Evolutionary conservation across 1,140 invertebrate species (phyloP).

Genomic region (Nephila pilipes): DNA sequence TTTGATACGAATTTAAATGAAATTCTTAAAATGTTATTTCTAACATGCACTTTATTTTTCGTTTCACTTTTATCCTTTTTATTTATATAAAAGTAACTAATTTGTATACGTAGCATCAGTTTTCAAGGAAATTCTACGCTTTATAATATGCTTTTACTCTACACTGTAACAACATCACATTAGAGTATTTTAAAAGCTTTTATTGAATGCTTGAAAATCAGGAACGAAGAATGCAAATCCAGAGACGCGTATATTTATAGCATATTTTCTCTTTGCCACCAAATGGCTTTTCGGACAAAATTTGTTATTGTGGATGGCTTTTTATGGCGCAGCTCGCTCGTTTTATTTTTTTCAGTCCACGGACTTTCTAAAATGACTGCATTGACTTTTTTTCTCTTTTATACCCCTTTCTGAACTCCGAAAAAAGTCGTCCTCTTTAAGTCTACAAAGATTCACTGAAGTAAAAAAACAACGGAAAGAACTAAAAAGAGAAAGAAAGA

Average conservation of each 20-base stretch:
- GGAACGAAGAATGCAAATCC: slow-evolving; percentile 1
- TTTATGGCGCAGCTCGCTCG: slow-evolving; percentile 13
- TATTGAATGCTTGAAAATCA: neutral
- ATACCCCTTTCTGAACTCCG: slow-evolving; percentile 37
- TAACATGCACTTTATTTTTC: too few species aligned
- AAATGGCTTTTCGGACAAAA: slow-evolving; percentile 22
- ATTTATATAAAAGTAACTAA: too few species aligned
- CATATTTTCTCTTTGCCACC: neutral
- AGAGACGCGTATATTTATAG: neutral
- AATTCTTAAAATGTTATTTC: too few species aligned
- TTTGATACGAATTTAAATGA: too few species aligned
- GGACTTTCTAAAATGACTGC: slow-evolving; percentile 54
- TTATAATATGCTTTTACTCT: neutral
- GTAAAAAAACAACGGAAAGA: neutral
- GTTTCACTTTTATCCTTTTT: too few species aligned
- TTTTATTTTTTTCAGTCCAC: slow-evolving; percentile 47
- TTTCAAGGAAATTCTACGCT: too few species aligned
- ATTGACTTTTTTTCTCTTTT: slow-evolving; percentile 55
- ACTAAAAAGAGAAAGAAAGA: neutral
- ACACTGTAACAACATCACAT: neutral
- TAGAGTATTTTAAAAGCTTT: neutral
- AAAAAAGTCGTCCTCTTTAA: slow-evolving; percentile 22
- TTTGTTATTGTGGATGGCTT: slow-evolving; percentile 15
- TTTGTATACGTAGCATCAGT: too few species aligned
- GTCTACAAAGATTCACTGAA: slow-evolving; percentile 2